Evolutionary conservation across 1,140 invertebrate genomes (phyloP).

Genomic region (Aphelenchoides besseyi): DNA sequence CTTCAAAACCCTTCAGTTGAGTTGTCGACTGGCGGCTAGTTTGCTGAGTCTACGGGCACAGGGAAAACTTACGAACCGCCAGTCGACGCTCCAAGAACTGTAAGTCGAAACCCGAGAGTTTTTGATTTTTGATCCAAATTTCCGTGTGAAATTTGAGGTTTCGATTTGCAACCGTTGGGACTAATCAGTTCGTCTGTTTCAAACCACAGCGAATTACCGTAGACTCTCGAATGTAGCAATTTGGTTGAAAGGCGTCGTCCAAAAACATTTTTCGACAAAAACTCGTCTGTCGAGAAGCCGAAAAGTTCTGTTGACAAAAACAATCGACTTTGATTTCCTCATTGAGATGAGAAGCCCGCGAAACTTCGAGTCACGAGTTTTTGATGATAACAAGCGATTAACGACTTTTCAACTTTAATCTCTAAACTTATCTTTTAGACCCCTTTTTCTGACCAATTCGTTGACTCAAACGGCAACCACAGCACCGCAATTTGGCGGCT

Average conservation of each 20-base stretch:
- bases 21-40: not conserved
- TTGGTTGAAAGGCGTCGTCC: no score
- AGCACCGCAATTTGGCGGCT: not conserved
- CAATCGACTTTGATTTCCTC: not conserved
- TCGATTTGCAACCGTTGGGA: no score
- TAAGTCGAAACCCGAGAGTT: no score
- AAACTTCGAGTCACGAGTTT: not conserved
- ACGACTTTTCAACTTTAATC: not conserved
- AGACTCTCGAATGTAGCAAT: no score
- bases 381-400: not conserved
- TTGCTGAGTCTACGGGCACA: no score
- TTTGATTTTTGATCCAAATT: no score
- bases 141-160: no score
- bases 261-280: not conserved
- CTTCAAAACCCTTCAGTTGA: not conserved
- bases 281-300: not conserved
- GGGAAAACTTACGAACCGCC: no score
- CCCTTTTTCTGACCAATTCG: not conserved
- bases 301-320: not conserved
- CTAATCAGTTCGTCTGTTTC: no score
- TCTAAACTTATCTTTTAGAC: not conserved
- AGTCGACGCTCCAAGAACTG: no score
- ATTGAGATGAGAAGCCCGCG: not conserved
- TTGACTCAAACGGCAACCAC: not conserved
- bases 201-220: no score